Conservation (phyloP, 2,888 invertebrate genomes). For the Automeris io region DNA sequence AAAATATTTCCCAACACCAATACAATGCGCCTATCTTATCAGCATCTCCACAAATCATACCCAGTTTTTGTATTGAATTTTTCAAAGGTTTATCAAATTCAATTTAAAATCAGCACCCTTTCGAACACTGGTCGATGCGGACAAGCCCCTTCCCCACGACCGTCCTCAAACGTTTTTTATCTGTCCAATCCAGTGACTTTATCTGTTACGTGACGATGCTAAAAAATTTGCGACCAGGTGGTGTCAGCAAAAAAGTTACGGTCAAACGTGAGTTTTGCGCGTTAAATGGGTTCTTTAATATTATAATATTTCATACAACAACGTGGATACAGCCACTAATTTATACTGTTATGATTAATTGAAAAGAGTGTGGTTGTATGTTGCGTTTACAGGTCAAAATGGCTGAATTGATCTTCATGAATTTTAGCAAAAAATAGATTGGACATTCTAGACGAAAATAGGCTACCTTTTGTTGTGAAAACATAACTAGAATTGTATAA, state of each 20-base stretch:
- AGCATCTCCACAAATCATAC: slow-evolving; percentile 47
- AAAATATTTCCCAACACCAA: slow-evolving; percentile 9
- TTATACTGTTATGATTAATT: too few relatives aligned
- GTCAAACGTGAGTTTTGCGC: not conserved
- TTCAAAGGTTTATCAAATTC: slow-evolving; percentile 43
- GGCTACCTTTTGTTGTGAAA: too few relatives aligned
- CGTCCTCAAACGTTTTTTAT: slow-evolving; percentile 47
- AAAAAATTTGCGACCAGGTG: slow-evolving; percentile 62
- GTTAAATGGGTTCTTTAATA: not conserved
- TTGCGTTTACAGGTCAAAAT: too few relatives aligned
- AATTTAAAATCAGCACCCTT: slow-evolving; percentile 51
- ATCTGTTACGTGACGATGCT: slow-evolving; percentile 49
- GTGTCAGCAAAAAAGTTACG: slow-evolving; percentile 22
- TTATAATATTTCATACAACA: too few relatives aligned
- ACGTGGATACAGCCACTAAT: too few relatives aligned
- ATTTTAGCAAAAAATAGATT: too few relatives aligned
- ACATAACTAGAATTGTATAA: too few relatives aligned
- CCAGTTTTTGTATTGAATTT: slow-evolving; percentile 28
- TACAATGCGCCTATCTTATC: slow-evolving; percentile 43
- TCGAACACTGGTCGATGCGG: slow-evolving; percentile 30
- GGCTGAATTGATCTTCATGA: too few relatives aligned
- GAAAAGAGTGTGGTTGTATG: too few relatives aligned
- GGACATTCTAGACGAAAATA: too few relatives aligned
- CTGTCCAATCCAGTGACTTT: slow-evolving; percentile 40
- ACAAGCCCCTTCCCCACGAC: slow-evolving; percentile 26